Base-by-base conservation (phyloP, 2,888 invertebrate species). In the Leucozona laternaria region DNA sequence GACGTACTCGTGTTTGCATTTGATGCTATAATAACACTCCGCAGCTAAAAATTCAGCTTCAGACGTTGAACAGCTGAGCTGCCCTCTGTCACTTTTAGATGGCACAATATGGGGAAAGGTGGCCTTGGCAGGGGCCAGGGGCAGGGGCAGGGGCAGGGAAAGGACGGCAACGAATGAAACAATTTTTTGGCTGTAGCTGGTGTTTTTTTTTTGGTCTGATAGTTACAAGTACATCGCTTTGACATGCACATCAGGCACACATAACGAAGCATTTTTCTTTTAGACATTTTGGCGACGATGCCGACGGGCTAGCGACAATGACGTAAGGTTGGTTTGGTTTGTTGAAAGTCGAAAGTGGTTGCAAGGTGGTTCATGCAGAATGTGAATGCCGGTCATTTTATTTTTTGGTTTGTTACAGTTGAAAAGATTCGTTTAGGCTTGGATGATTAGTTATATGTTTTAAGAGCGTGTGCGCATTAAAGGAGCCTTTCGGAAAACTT, bases 251-350 rank as follows among this genome's bases (percentile, higher is more conserved):
- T n/a, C n/a, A n/a, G n/a, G 58, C 15, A 45, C 75, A 64, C 45
- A 37, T 40, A 37, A 40, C 43, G 20, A 45, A 40, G 31, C 66
- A 68, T 62, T 73, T 77, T 57, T 34, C 68, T 77, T 68, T 81
- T 70, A 85, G 85, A 81, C 77, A 70, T 77, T 78, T 78, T 60
- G 85, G 81, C 77, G 80, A 80, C 80, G 43, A 25, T 11, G 25
- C n/a, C 28, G 75, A 79, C 79, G 64, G 64, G 28, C 48, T 20
- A 66, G 45, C 66, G 20, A 48, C 48, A 48, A 15, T 68, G 34
- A 68, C 55, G 62, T 55, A 77, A 76, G 48, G 68, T 43, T 50
- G 20, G 22, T 25, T 28, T 31, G 31, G 6, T 62, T 8, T 17
- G 10, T 31, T 55, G 37, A n/a, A 53, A 48, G 28, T 43, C 15